These are phyloP conservation scores for Rhaphigaster nebulosa DNA, from an alignment of 2,888 invertebrate species.

Conservation along the genomic window DNA sequence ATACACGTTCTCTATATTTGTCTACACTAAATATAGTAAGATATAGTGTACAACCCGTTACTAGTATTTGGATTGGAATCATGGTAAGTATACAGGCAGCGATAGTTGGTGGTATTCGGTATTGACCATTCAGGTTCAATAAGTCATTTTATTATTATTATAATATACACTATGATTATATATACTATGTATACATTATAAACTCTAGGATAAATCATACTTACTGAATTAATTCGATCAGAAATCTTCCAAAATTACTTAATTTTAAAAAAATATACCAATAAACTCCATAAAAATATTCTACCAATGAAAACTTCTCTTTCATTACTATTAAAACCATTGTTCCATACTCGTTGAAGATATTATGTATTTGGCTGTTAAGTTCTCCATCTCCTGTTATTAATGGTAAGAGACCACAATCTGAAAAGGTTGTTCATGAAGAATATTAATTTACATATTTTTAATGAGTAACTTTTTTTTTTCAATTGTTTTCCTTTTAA, in stretches of 20 bases:
- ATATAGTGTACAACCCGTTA: not conserved
- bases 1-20: not conserved
- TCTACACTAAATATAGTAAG: not conserved
- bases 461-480: not conserved
- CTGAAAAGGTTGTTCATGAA: not conserved
- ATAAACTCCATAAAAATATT: conserved; percentile 91
- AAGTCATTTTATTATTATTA: too few relatives aligned
- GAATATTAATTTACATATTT: not conserved
- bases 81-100: not conserved
- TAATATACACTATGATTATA: too few relatives aligned
- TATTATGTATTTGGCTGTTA: conserved; percentile 76
- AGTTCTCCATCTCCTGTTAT: conserved; percentile 53
- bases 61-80: not conserved
- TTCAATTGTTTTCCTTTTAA: not conserved
- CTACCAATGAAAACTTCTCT: conserved; percentile 87
- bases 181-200: too few relatives aligned
- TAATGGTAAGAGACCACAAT: conserved; percentile 56
- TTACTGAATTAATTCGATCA: conserved; percentile 92
- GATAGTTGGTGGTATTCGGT: too few relatives aligned
- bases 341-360: conserved; percentile 88
- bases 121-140: too few relatives aligned
- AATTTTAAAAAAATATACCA: conserved; percentile 93
- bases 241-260: conserved; percentile 94
- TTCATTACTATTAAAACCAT: conserved; percentile 88
- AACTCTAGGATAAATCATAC: conserved; percentile 67